Evolutionary conservation across 2,797 vertebrate genomes (phyloP).

Genomic region (Crenuchus spilurus): DNA sequence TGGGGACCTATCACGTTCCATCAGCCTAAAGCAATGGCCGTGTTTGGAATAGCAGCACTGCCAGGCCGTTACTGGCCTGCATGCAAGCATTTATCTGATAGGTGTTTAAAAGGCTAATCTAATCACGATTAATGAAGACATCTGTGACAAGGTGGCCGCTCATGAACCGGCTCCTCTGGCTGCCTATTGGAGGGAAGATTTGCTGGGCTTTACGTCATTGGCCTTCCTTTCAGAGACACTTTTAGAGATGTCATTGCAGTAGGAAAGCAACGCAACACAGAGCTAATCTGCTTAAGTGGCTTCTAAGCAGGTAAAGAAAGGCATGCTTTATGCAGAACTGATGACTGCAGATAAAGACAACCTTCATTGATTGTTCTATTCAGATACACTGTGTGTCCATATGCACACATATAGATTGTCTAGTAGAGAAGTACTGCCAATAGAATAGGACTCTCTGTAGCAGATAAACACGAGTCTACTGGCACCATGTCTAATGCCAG

Average conservation of each 20-base stretch:
- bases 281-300: conserved; percentile 53
- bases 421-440: too few species aligned
- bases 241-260: conserved; percentile 47
- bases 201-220: conserved; percentile 12
- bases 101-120: conserved; percentile 37
- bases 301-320: conserved; percentile 45
- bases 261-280: background rate
- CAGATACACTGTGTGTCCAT: too few species aligned
- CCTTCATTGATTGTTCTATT: background rate
- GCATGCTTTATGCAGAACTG: conserved; percentile 11
- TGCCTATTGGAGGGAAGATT: conserved; percentile 8
- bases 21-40: conserved; percentile 1
- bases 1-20: conserved; percentile 12
- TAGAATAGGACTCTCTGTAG: too few species aligned
- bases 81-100: conserved; percentile 12
- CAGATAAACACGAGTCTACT: too few species aligned
- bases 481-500: too few species aligned
- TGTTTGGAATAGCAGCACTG: conserved; percentile 3
- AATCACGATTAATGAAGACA: conserved; percentile 20
- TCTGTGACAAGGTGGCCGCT: background rate
- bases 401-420: too few species aligned
- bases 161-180: background rate
- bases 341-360: conserved; percentile 6
- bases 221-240: background rate
- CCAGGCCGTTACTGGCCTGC: background rate